Conservation (phyloP, 2,113 vertebrate genomes). For the Globicephala melas region DNA sequence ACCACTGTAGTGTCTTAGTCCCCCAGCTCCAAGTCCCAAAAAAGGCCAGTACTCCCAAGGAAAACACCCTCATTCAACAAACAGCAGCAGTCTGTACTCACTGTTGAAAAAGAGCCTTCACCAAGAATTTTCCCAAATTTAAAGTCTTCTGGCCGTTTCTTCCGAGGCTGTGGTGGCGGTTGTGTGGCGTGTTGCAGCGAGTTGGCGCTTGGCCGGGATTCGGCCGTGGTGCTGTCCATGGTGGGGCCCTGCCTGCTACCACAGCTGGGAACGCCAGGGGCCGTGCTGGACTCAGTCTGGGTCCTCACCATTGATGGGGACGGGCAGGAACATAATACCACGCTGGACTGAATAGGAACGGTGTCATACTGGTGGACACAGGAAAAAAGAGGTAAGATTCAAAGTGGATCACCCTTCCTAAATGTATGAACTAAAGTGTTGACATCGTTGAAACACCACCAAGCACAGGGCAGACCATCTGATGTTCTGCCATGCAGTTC, state of each 20-base stretch:
- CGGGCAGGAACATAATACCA: conserved; percentile 96
- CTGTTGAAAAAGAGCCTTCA: conserved; percentile 98
- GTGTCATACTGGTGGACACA: conserved; percentile 92
- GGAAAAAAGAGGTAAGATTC: conserved; percentile 15
- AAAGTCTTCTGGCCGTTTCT: conserved; percentile 98
- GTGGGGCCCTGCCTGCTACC: conserved; percentile 88
- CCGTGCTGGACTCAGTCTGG: conserved; percentile 90
- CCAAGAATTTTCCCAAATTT: conserved; percentile 98
- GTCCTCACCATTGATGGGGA: conserved; percentile 98
- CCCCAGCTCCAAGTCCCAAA: neutral
- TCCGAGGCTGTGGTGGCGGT: conserved; percentile 90
- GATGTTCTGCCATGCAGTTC: neutral
- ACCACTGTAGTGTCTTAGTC: neutral
- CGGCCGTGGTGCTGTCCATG: conserved; percentile 89
- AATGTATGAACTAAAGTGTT: neutral
- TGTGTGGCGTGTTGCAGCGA: conserved; percentile 83
- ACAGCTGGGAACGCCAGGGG: conserved; percentile 87
- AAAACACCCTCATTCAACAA: neutral
- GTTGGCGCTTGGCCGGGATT: conserved; percentile 81
- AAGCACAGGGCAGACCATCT: neutral
- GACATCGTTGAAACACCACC: neutral
- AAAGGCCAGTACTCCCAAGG: neutral
- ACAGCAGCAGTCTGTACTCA: conserved; percentile 77
- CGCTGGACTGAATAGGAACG: conserved; percentile 95
- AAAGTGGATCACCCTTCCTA: neutral